These are phyloP conservation scores for Acropternis orthonyx DNA, from an alignment of 2,797 vertebrate genomes.

Conservation along the genomic window DNA sequence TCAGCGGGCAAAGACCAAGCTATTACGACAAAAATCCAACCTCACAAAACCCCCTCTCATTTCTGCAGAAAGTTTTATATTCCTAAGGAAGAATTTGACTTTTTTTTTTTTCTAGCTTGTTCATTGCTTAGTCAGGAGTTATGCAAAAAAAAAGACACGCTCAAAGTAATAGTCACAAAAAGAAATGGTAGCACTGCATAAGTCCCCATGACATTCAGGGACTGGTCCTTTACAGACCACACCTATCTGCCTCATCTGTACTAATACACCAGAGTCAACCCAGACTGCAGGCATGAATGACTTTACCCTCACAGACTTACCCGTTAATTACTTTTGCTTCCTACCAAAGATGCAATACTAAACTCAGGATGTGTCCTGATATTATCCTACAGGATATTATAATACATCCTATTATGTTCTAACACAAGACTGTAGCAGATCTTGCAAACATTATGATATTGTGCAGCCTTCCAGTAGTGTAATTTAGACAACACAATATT, in stretches of 20 bases:
- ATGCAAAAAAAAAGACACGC: accelerated
- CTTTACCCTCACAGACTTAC: background rate
- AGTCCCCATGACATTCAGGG: background rate
- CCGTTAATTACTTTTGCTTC: background rate
- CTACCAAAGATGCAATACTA: background rate
- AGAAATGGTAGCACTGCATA: background rate
- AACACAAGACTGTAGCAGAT: background rate
- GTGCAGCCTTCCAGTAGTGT: background rate
- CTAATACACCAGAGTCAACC: background rate
- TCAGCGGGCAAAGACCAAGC: background rate
- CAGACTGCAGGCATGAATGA: background rate
- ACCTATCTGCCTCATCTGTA: background rate
- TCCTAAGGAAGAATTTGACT: background rate
- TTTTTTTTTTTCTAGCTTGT: background rate
- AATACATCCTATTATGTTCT: background rate
- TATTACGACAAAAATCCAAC: background rate
- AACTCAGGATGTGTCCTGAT: background rate
- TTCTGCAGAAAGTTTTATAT: background rate
- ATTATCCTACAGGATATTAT: background rate
- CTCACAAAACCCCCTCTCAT: background rate
- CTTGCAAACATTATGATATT: background rate
- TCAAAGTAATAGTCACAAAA: background rate
- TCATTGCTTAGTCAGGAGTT: background rate
- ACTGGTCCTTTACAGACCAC: background rate
- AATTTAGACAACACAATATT: background rate